Percentiles rank a stretch among this genome's conserved stretches.
phyloP scores from a whole-genome alignment of 1,140 invertebrate genomes.

The Pseudomyrmex cubaensis region DNA sequence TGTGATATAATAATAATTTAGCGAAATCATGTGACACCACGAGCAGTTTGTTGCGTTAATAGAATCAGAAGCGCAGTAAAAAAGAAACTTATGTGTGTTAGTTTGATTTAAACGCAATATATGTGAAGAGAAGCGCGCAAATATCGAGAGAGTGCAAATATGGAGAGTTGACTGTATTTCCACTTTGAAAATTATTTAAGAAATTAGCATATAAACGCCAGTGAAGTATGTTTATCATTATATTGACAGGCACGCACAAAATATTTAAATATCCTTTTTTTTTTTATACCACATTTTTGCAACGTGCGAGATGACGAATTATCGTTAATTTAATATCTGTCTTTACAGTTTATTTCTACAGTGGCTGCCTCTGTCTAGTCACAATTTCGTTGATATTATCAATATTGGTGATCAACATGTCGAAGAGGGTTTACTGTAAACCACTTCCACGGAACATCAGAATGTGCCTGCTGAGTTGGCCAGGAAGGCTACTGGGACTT shows the following conservation, averaged over 20 bases:
- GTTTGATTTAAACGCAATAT: too few species aligned
- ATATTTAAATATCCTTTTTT: not conserved
- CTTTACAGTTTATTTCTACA: conserved; percentile 87
- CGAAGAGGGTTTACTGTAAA: conserved; percentile 83
- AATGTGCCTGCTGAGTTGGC: conserved; percentile 84
- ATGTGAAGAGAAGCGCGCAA: too few species aligned
- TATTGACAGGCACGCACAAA: not conserved
- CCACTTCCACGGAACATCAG: conserved; percentile 86
- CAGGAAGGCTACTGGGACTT: conserved; percentile 86
- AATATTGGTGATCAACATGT: conserved; percentile 87
- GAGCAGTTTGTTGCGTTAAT: too few species aligned
- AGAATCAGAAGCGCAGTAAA: too few species aligned
- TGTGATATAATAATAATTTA: too few species aligned
- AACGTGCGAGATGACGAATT: not conserved
- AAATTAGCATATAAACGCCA: too few species aligned
- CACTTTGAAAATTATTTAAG: too few species aligned
- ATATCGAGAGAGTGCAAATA: too few species aligned
- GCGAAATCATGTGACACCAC: too few species aligned
- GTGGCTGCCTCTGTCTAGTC: conserved; percentile 86
- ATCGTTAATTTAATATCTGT: not conserved
- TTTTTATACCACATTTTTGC: not conserved
- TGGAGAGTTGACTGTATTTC: too few species aligned
- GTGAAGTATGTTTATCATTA: too few species aligned
- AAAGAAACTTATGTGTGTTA: too few species aligned
- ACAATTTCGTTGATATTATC: conserved; percentile 88